A percentile compares a stretch with the other conserved stretches of the same genome.
phyloP scores from a whole-genome alignment of 53 echinoderm and acorn worm genomes.

The Patiria pectinifera region DNA sequence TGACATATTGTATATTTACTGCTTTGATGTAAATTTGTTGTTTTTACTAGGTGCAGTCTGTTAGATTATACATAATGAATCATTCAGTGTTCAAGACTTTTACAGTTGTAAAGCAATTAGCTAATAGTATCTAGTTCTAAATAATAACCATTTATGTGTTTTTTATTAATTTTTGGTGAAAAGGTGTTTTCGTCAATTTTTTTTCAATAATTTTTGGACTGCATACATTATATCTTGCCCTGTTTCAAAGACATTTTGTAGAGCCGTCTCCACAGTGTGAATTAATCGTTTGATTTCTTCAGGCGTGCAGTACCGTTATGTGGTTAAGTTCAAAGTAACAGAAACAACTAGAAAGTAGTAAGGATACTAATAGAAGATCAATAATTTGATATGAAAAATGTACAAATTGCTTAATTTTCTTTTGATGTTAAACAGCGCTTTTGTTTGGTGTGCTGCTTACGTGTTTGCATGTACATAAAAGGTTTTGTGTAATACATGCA shows the following conservation, averaged over 20 bases:
- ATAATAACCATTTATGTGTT: background rate
- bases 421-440: background rate
- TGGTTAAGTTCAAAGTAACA: background rate
- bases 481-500: background rate
- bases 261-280: background rate
- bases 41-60: conserved; percentile 21
- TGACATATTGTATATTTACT: conserved; percentile 13
- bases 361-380: background rate
- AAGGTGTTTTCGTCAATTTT: no score
- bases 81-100: background rate
- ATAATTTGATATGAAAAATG: background rate
- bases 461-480: background rate
- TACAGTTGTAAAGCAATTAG: background rate
- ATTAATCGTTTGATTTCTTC: background rate
- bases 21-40: conserved; percentile 26
- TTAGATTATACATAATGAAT: conserved; percentile 11
- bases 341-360: background rate
- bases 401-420: background rate
- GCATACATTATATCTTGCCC: background rate
- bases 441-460: background rate
- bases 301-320: background rate
- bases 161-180: background rate
- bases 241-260: background rate
- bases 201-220: no score
- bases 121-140: background rate